Evolutionary conservation across 2,888 invertebrate genomes (phyloP).

Genomic region (Synanthedon myopaeformis): DNA sequence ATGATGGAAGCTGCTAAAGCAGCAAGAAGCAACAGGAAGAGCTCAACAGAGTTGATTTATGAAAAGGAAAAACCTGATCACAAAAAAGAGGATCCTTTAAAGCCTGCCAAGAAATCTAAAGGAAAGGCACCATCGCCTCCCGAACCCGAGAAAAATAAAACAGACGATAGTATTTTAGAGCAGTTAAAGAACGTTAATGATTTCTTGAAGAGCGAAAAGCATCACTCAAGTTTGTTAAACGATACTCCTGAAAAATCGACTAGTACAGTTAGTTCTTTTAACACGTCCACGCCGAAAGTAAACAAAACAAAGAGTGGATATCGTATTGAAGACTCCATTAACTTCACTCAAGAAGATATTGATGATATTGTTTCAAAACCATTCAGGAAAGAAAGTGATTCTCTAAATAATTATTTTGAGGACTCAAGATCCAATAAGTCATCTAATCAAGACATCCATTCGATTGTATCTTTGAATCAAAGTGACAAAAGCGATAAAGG

Average conservation of each 20-base stretch:
- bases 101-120: slow-evolving; percentile 72
- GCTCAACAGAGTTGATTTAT: slow-evolving; percentile 40
- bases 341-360: slow-evolving; percentile 63
- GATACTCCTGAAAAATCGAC: slow-evolving; percentile 29
- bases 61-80: slow-evolving; percentile 39
- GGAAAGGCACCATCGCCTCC: slow-evolving; percentile 82
- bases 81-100: slow-evolving; percentile 43
- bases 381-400: slow-evolving; percentile 60
- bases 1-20: slow-evolving; percentile 80
- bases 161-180: slow-evolving; percentile 58
- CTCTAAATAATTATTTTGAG: slow-evolving; percentile 57
- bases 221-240: slow-evolving; percentile 47
- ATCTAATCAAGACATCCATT: slow-evolving; percentile 55
- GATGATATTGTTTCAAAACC: slow-evolving; percentile 66
- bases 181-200: slow-evolving; percentile 49
- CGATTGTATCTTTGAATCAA: slow-evolving; percentile 53
- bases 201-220: slow-evolving; percentile 53
- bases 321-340: slow-evolving; percentile 51
- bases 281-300: slow-evolving; percentile 64
- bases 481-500: slow-evolving; percentile 65
- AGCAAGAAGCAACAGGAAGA: slow-evolving; percentile 76
- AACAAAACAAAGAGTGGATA: slow-evolving; percentile 45
- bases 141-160: slow-evolving; percentile 59
- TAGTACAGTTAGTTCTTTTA: slow-evolving; percentile 30
- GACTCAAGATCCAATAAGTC: slow-evolving; percentile 60